phyloP scores from a whole-genome alignment of 2,113 vertebrate genomes.

The Corydoras maculifer region DNA sequence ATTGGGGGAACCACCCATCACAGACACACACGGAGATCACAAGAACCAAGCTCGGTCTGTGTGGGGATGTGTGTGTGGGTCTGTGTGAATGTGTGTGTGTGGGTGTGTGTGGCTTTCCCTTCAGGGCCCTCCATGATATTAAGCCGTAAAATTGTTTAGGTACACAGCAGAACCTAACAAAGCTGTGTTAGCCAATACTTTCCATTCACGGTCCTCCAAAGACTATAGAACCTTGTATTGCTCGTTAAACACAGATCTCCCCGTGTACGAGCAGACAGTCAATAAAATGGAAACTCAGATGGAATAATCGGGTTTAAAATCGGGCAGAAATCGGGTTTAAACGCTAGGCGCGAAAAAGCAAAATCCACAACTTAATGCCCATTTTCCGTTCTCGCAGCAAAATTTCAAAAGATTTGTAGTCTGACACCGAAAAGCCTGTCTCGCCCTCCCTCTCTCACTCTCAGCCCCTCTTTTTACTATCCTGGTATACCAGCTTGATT shows the following conservation, averaged over 20 bases:
- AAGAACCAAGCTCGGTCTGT: too few species aligned
- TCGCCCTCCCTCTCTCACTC: background rate
- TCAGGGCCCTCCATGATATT: slow-evolving; percentile 8
- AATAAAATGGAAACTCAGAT: slow-evolving; percentile 27
- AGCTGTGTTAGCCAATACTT: too few species aligned
- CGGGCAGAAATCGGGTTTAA: background rate
- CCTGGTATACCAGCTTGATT: slow-evolving; percentile 29
- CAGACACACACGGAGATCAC: too few species aligned
- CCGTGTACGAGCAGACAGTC: background rate
- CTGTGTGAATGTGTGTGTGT: background rate
- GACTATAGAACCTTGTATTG: background rate
- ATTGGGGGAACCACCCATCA: too few species aligned
- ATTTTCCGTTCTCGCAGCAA: slow-evolving; percentile 33
- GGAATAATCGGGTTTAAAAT: slow-evolving; percentile 25
- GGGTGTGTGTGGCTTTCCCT: slow-evolving; percentile 36
- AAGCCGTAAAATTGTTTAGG: too few species aligned
- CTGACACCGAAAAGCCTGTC: slow-evolving; percentile 24
- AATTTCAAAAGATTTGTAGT: slow-evolving; percentile 37
- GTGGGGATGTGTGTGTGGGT: slow-evolving; percentile 7
- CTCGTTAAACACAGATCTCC: background rate
- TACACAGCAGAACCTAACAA: too few species aligned
- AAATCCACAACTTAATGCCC: slow-evolving; percentile 35
- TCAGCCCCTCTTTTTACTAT: background rate
- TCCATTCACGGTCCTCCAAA: background rate
- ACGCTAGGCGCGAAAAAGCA: background rate